These are phyloP conservation scores for Phyllopteryx taeniolatus DNA, from an alignment of 2,113 vertebrate genomes.

Conservation along the genomic window DNA sequence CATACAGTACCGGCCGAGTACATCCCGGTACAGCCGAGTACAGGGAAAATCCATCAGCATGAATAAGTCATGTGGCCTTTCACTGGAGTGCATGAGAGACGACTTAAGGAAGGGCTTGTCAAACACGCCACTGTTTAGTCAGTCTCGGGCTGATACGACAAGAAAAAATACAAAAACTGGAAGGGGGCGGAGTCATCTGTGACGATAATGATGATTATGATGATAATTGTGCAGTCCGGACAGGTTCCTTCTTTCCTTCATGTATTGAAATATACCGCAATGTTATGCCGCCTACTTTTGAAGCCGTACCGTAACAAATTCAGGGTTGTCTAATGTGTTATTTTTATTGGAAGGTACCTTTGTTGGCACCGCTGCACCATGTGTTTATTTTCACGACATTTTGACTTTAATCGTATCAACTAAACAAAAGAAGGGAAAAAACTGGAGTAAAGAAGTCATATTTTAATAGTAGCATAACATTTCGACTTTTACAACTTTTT, in stretches of 20 bases:
- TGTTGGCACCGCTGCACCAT: neutral
- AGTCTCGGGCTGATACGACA: conserved; percentile 23
- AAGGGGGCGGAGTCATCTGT: neutral
- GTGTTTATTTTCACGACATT: neutral
- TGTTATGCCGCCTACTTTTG: neutral
- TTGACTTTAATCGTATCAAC: neutral
- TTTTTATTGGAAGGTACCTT: neutral
- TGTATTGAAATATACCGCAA: neutral
- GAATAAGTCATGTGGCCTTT: conserved; percentile 73
- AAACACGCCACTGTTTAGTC: conserved; percentile 63
- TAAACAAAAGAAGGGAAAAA: neutral
- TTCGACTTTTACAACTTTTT: too few species aligned
- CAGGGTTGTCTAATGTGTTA: neutral
- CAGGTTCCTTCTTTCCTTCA: neutral
- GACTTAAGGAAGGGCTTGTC: conserved; percentile 55
- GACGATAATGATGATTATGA: neutral
- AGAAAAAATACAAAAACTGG: neutral
- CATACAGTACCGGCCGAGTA: neutral
- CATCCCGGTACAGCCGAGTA: conserved; percentile 31
- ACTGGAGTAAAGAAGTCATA: too few species aligned
- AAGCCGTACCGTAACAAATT: neutral
- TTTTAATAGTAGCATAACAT: too few species aligned
- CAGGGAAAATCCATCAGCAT: conserved; percentile 78
- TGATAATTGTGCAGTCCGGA: neutral
- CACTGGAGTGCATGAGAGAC: conserved; percentile 47